Evolutionary conservation across 2,797 vertebrate species (phyloP).

Genomic region (Poecile montanus): DNA sequence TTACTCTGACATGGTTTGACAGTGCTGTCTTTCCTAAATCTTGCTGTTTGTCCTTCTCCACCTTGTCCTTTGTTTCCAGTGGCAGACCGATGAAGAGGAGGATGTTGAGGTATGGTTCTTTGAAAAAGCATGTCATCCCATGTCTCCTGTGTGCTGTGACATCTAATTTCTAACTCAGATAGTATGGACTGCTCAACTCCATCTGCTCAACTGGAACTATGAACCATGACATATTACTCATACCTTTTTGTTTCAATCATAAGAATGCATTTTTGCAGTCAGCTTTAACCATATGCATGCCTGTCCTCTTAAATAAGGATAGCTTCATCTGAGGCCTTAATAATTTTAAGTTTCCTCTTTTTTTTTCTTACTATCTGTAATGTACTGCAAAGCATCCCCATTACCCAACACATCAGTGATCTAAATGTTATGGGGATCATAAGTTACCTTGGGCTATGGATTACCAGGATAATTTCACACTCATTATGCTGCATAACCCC

Average conservation of each 20-base stretch:
- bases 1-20: conserved; percentile 13
- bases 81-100: conserved; percentile 92
- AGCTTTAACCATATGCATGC: background rate
- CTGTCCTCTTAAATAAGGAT: background rate
- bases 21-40: conserved; percentile 61
- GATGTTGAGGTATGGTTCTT: conserved; percentile 86
- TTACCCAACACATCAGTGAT: background rate
- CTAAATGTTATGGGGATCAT: background rate
- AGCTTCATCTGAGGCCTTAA: background rate
- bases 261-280: background rate
- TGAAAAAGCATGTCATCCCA: conserved; percentile 42
- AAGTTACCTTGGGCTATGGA: background rate
- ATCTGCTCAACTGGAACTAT: background rate
- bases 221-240: conserved; percentile 12
- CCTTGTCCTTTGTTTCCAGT: conserved; percentile 67
- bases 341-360: background rate
- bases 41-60: conserved; percentile 73
- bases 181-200: background rate
- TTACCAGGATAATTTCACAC: background rate
- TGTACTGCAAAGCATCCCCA: background rate
- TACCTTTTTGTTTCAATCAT: background rate
- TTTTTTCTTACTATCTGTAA: background rate
- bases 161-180: conserved; percentile 47
- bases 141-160: conserved; percentile 42
- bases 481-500: background rate